These are phyloP conservation scores for Naja naja DNA, from an alignment of 2,113 vertebrate genomes.

Conservation along the genomic window DNA sequence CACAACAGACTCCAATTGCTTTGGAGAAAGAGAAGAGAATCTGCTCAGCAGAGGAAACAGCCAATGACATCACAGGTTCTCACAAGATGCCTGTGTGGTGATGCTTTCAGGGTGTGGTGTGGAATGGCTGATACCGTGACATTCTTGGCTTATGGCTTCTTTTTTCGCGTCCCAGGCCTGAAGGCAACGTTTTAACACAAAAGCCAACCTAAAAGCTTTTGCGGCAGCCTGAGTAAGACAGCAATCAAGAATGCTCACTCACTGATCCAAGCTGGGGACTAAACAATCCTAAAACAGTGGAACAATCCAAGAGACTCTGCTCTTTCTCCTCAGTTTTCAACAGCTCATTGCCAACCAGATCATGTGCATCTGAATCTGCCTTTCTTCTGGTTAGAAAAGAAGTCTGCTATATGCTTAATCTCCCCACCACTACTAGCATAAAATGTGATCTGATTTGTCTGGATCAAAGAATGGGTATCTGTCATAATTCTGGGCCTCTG, in stretches of 20 bases:
- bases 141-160: background rate
- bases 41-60: constrained; percentile 6
- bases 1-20: background rate
- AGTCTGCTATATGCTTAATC: background rate
- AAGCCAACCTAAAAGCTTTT: background rate
- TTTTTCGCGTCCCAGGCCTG: background rate
- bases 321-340: background rate
- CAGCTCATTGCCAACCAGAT: background rate
- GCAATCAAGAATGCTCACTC: background rate
- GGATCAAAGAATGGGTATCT: no score
- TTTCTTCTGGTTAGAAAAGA: background rate
- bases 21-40: background rate
- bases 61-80: constrained; percentile 16
- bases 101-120: constrained; percentile 17
- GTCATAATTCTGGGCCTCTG: background rate
- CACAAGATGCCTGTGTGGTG: constrained; percentile 18
- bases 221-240: background rate
- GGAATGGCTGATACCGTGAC: background rate
- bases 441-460: background rate
- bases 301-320: background rate
- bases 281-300: background rate
- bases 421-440: background rate
- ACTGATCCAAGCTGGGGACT: background rate
- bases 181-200: background rate
- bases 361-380: background rate